phyloP scores from a whole-genome alignment of 2,888 invertebrate species.

The Cryptocephalus moraei region DNA sequence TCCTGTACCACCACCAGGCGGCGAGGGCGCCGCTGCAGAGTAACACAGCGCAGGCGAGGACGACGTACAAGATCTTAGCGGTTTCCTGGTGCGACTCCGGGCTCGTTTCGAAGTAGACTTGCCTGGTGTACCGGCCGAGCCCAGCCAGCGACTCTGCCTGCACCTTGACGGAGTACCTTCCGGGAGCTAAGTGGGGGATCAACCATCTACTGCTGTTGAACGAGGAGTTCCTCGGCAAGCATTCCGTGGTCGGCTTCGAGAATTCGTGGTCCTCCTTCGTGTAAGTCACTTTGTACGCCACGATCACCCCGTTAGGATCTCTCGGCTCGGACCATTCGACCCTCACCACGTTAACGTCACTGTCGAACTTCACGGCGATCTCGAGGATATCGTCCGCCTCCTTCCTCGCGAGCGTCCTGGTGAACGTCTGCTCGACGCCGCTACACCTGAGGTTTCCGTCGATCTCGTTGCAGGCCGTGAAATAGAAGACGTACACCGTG shows the following conservation, averaged over 20 bases:
- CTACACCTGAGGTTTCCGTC: slow-evolving; percentile 44
- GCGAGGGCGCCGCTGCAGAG: slow-evolving; percentile 2
- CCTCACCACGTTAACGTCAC: slow-evolving; percentile 15
- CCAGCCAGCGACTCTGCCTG: slow-evolving; percentile 52
- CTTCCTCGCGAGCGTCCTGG: slow-evolving; percentile 39
- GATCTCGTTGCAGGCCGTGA: slow-evolving; percentile 52
- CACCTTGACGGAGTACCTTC: slow-evolving; percentile 45
- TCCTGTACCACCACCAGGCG: slow-evolving; percentile 26
- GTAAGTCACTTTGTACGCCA: slow-evolving; percentile 52
- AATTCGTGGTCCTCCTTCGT: slow-evolving; percentile 33
- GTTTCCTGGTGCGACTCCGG: slow-evolving; percentile 4
- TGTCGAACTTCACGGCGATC: background rate
- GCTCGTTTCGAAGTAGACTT: slow-evolving; percentile 17
- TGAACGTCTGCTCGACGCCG: slow-evolving; percentile 34
- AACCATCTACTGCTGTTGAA: background rate
- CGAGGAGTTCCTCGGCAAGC: slow-evolving; percentile 34
- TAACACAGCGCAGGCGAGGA: background rate
- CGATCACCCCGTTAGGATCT: slow-evolving; percentile 54
- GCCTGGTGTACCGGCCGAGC: slow-evolving; percentile 34
- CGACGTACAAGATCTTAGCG: slow-evolving; percentile 3
- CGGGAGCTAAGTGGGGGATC: slow-evolving; percentile 38
- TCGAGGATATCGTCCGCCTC: slow-evolving; percentile 34
- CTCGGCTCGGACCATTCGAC: slow-evolving; percentile 49
- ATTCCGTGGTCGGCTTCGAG: slow-evolving; percentile 35
- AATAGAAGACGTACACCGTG: slow-evolving; percentile 47